These are phyloP conservation scores for Electrona antarctica DNA, from an alignment of 2,113 vertebrate species.

Conservation along the genomic window DNA sequence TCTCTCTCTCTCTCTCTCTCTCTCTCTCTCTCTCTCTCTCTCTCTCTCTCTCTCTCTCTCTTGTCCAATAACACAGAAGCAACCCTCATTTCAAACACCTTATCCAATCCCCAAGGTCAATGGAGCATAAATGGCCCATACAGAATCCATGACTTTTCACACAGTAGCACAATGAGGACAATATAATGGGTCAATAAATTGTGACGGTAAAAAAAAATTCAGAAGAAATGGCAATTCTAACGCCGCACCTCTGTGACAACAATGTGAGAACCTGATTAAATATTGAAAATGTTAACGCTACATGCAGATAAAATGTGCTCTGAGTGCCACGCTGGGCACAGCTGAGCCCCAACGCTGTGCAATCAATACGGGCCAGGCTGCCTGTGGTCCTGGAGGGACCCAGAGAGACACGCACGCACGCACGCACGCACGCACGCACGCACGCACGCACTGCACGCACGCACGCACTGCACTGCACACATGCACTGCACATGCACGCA, in stretches of 20 bases:
- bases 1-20: conserved; percentile 22
- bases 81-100: conserved; percentile 1
- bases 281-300: conserved; percentile 75
- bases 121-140: neutral
- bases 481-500: no score
- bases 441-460: no score
- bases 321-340: conserved; percentile 70
- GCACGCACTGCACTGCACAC: no score
- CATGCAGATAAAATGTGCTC: conserved; percentile 73
- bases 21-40: no score
- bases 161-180: neutral
- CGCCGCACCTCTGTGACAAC: conserved; percentile 20
- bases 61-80: neutral
- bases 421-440: no score
- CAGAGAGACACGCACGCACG: conserved; percentile 47
- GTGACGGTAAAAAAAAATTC: no score
- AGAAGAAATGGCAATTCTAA: neutral
- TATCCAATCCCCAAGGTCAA: conserved; percentile 2
- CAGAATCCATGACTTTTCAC: neutral
- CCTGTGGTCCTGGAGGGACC: conserved; percentile 62
- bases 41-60: no score
- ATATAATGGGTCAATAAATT: neutral
- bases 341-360: conserved; percentile 67
- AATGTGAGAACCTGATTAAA: conserved; percentile 67
- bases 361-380: conserved; percentile 70